phyloP scores from a whole-genome alignment of 92 coral and sea anemone genomes.

The Epizoanthus stellaris region DNA sequence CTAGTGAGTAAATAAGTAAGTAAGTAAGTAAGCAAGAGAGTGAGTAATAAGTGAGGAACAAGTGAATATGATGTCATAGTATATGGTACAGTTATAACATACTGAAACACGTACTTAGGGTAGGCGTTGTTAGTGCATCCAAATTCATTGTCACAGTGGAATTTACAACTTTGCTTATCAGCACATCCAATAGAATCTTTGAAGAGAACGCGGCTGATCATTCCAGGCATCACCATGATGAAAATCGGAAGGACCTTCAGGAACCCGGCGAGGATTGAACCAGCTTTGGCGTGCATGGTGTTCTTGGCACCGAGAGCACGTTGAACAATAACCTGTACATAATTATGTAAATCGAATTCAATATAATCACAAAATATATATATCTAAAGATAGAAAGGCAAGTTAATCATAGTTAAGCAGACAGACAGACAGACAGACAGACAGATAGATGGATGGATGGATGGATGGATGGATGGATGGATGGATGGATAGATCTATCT shows the following conservation, averaged over 20 bases:
- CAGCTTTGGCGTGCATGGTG: constrained; percentile 85
- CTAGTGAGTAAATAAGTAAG: too few relatives aligned
- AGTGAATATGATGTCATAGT: too few relatives aligned
- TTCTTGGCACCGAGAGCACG: constrained; percentile 93
- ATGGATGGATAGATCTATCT: too few relatives aligned
- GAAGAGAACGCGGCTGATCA: constrained; percentile 92
- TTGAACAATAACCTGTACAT: constrained; percentile 86
- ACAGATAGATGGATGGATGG: too few relatives aligned
- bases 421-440: too few relatives aligned
- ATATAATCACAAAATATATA: neutral
- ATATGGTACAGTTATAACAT: too few relatives aligned
- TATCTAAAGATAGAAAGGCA: too few relatives aligned
- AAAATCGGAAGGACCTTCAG: constrained; percentile 87
- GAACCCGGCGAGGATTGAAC: constrained; percentile 86
- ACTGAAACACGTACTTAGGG: constrained; percentile 75
- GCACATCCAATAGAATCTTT: constrained; percentile 88
- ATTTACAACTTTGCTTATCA: constrained; percentile 75
- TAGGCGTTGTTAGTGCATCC: constrained; percentile 95
- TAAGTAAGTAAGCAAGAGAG: too few relatives aligned
- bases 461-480: too few relatives aligned
- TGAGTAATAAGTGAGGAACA: too few relatives aligned
- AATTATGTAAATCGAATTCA: neutral
- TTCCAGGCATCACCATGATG: constrained; percentile 98
- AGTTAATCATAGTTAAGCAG: too few relatives aligned
- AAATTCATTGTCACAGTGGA: constrained; percentile 74